Conservation (phyloP, 2,797 vertebrate species). For the Ptychadena robeensis region DNA sequence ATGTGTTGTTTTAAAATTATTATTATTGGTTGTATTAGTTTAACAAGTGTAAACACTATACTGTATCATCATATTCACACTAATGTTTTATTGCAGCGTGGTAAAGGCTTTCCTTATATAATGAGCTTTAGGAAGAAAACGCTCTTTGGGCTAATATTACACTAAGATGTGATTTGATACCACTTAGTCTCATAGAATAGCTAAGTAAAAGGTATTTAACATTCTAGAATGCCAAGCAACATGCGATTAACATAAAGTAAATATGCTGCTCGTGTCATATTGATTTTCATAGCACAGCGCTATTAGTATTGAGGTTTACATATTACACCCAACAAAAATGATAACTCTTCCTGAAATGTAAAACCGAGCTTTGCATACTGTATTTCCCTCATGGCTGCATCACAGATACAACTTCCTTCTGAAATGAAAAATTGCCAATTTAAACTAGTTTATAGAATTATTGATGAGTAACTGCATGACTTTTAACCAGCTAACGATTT, state of each 20-base stretch:
- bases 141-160: not conserved
- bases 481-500: constrained; percentile 17
- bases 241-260: not conserved
- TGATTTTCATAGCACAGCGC: not conserved
- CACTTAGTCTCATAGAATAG: not conserved
- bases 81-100: not conserved
- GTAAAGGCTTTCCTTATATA: not conserved
- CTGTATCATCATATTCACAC: not conserved
- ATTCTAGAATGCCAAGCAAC: not conserved
- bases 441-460: constrained; percentile 26
- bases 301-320: not conserved
- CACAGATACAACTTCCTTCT: not conserved
- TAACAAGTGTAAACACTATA: not conserved
- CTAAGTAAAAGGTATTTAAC: constrained; percentile 1
- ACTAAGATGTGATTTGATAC: not conserved
- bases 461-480: constrained; percentile 23
- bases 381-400: not conserved
- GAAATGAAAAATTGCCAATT: constrained; percentile 25
- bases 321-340: constrained; percentile 15
- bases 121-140: not conserved
- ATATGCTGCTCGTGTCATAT: not conserved
- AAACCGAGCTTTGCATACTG: not conserved
- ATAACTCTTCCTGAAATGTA: constrained; percentile 10
- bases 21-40: not conserved
- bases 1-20: too few relatives aligned